Base-by-base conservation (phyloP, 1,140 invertebrate genomes). In the Drosophila bifasciata region DNA sequence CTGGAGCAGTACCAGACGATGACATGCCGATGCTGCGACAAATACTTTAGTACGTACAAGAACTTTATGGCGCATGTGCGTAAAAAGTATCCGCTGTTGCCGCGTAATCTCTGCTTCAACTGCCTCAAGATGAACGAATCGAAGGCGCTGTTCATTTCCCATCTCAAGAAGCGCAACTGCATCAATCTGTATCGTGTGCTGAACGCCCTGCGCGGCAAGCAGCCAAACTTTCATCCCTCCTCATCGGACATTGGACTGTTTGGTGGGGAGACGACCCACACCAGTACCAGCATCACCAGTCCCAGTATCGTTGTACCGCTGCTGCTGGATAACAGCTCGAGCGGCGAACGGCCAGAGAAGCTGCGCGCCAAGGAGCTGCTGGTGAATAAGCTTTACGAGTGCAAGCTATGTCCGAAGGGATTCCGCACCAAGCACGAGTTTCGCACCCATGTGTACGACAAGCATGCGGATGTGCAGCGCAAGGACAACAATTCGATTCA, bases 41-140 rank as follows among this genome's bases (percentile, higher is more conserved):
- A 90, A 48, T 78, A 68, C 49, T 91, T 90, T 39, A 80, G 71
- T 45, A 91, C 89, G 6, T 92, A 92, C 48, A 92, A 92, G 67
- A 90, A 90, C 56, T 92, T 92, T 44, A 92, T 92, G 91, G 91
- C 90, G n/a, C 91, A 92, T 48, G 91, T 92, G 56, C 83, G 91
- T 41, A 92, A 91, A 45, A 91, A 91, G 73, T 92, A 92, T 69
- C 77, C 81, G 9, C 52, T 72, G 43, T 50, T 92, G 67, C 86
- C 91, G 43, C 76, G 91, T 41, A 91, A 91, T 41, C 56, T 91
- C 0, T 92, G 91, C 68, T 92, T 92, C 55, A 92, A 92, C 44
- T 92, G 91, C 61, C 72, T 92, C 51, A 91, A 91, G 53, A 80
- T 91, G 77, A 91, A 91, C 52, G 86, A 92, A 21, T 91, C 91